Percentiles rank a stretch among this genome's conserved stretches.
These are phyloP conservation scores for Panthera leo DNA, from an alignment of 2,113 vertebrate species.

Conservation along the genomic window DNA sequence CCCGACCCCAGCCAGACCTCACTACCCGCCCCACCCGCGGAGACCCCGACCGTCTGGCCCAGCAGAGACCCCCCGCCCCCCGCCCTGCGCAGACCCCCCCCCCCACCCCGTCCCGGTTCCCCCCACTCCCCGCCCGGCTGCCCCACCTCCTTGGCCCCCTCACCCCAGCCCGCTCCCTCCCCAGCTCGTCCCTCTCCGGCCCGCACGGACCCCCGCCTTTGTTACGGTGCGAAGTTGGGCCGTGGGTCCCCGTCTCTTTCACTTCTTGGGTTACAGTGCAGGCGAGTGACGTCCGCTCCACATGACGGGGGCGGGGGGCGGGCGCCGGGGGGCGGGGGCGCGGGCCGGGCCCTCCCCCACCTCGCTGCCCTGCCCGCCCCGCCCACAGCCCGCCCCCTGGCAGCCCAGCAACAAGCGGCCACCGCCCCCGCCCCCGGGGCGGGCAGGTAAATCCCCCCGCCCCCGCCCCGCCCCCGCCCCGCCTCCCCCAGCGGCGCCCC, in stretches of 20 bases:
- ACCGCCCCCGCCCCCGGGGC: conserved; percentile 49
- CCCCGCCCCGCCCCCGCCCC: background rate
- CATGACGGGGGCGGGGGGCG: conserved; percentile 65
- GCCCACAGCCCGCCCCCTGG: conserved; percentile 64
- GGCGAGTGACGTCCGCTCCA: conserved; percentile 78
- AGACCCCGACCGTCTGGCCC: background rate
- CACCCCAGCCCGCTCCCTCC: background rate
- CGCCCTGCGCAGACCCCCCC: background rate
- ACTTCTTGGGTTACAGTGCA: conserved; percentile 82
- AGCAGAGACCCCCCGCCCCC: conserved; percentile 34
- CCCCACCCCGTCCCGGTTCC: background rate
- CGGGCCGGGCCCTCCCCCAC: conserved; percentile 51
- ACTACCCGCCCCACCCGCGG: background rate
- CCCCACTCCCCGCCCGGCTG: background rate
- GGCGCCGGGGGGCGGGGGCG: conserved; percentile 48
- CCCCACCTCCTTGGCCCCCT: background rate
- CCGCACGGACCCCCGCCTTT: conserved; percentile 78
- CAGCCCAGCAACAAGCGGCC: conserved; percentile 71
- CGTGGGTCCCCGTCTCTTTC: conserved; percentile 77
- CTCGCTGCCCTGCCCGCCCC: conserved; percentile 51
- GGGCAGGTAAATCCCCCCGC: conserved; percentile 53
- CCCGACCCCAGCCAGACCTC: background rate
- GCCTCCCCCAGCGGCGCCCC: background rate
- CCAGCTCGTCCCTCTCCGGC: background rate
- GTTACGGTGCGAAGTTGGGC: conserved; percentile 81